Evolutionary conservation across 1,140 invertebrate genomes (phyloP).

Genomic region (Archegozetes longisetosus): DNA sequence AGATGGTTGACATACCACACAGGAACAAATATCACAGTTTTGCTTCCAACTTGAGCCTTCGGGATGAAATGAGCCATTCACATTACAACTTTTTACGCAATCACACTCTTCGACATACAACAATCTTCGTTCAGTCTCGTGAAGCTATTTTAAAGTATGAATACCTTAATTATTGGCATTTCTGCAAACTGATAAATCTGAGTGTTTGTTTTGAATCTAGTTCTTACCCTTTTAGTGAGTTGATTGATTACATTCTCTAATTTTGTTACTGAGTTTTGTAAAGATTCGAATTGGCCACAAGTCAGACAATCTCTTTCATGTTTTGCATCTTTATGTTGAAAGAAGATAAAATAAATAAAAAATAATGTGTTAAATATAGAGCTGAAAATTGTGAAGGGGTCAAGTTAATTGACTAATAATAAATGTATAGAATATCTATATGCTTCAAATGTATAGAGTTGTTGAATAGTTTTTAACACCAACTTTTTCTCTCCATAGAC

Average conservation of each 20-base stretch:
- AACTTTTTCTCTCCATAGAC: no score
- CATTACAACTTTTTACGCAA: slow-evolving; percentile 65
- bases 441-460: no score
- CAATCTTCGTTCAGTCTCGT: slow-evolving; percentile 53
- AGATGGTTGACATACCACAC: slow-evolving; percentile 44
- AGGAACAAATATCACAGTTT: slow-evolving; percentile 62
- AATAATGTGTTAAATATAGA: no score
- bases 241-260: slow-evolving; percentile 46
- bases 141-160: slow-evolving; percentile 39
- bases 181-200: no score
- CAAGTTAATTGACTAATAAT: no score
- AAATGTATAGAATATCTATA: no score
- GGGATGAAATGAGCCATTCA: slow-evolving; percentile 55
- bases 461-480: no score
- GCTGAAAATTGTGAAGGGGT: no score
- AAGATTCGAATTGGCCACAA: slow-evolving; percentile 64
- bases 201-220: no score
- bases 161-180: no score
- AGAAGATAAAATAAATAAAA: no score
- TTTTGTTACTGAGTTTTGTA: slow-evolving; percentile 54
- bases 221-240: slow-evolving; percentile 45
- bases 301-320: slow-evolving; percentile 51
- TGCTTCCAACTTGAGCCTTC: slow-evolving; percentile 65
- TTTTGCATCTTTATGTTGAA: no score
- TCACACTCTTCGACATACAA: slow-evolving; percentile 65